Conservation (phyloP, 2,797 vertebrate genomes). For the Cossypha polioptera region DNA sequence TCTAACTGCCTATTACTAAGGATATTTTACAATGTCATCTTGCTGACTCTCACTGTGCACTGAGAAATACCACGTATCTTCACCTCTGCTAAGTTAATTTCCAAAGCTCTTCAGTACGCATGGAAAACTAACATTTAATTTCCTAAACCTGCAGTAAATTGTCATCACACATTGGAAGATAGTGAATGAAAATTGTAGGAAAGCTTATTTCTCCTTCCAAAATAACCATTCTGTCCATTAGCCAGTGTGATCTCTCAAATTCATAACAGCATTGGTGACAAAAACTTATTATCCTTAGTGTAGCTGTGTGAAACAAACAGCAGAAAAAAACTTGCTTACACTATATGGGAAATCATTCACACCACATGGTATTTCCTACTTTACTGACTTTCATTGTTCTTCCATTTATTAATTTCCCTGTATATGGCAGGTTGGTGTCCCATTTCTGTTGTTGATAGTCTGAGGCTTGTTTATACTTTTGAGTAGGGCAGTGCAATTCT, state of each 20-base stretch:
- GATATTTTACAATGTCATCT: conserved; percentile 51
- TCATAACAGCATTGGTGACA: not conserved
- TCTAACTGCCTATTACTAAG: conserved; percentile 40
- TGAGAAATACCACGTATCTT: conserved; percentile 56
- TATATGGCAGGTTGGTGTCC: conserved; percentile 8
- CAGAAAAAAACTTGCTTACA: not conserved
- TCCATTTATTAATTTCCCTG: not conserved
- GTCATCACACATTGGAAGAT: not conserved
- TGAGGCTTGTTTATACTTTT: conserved; percentile 9
- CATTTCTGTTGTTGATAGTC: not conserved
- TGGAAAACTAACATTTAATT: conserved; percentile 37
- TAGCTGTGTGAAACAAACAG: not conserved
- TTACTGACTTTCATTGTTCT: conserved; percentile 13
- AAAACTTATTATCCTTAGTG: not conserved
- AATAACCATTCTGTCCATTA: not conserved
- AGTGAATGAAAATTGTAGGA: not conserved
- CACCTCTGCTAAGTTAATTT: conserved; percentile 49
- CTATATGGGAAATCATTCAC: conserved; percentile 9
- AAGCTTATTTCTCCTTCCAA: not conserved
- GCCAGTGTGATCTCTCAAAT: not conserved
- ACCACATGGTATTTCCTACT: not conserved
- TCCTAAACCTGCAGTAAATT: conserved; percentile 8
- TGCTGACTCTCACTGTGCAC: conserved; percentile 53
- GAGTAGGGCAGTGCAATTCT: not conserved
- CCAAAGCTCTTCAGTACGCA: not conserved